Base-by-base conservation (phyloP, 2,797 vertebrate species). In the Eulemur albifrons region DNA sequence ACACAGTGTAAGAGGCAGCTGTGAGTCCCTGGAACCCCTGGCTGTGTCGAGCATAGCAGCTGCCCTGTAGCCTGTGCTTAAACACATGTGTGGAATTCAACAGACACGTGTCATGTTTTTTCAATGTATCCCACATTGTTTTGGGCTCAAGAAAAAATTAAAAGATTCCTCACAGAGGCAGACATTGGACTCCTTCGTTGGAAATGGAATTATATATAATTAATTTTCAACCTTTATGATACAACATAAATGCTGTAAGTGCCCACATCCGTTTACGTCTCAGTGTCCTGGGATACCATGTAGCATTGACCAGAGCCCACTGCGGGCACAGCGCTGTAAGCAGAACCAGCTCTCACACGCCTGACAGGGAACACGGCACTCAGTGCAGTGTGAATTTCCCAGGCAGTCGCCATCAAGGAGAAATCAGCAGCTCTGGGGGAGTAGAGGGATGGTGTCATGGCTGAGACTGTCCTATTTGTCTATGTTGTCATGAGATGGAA, bases 381-480 rank as follows among this genome's bases (percentile, higher is more conserved):
- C 50, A 1, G 43, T 0, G 43, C 12, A 15, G 54, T 20, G 32
- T 1, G 10, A 18, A 38, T 5, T 7, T 21, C 7, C 20, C 18
- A 2, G 17, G 48, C 4, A 3, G 12, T 21, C 4, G 0, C 25
- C 23, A 5, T n/a, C 67, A 1, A 1, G 27, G 76, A 50, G 80
- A 35, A 38, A 30, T 13, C 21, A 9, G 54, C 13, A 48, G 21
- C 4, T 30, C 0, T 0, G 0, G 25, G 23, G 45, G 27, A 21
- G 27, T 3, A 4, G 3, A 2, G 23, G 2, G 35, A 7, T 7
- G 9, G 21, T 2, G 32, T 43, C 0, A 23, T 0, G 25, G 38
- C 4, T 5, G 61, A 27, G n/a, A 5, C 1, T 18, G 32, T 9
- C n/a, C 5, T 6, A 2, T 75, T 54, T 45, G 43, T 11, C 75